Percentiles rank a stretch among this genome's conserved stretches.
Conservation (phyloP, 2,797 vertebrate genomes). For the Pithecia hirsuta region DNA sequence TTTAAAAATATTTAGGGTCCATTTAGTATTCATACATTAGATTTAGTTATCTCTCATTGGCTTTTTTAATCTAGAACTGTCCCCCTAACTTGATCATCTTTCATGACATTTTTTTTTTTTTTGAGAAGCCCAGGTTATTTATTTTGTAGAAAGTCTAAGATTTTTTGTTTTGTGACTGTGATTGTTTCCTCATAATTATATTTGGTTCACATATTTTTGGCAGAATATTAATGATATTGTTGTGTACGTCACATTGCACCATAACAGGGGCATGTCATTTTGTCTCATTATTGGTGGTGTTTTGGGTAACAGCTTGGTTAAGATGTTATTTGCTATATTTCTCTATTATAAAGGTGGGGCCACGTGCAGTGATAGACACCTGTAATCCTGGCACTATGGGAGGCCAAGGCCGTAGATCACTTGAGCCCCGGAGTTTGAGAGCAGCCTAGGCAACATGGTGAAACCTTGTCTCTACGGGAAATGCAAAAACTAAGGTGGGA, state of each 20-base stretch:
- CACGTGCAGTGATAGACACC: neutral
- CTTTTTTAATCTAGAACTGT: neutral
- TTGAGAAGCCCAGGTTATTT: neutral
- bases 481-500: neutral
- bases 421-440: neutral
- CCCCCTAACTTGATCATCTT: neutral
- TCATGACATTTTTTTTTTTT: neutral
- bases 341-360: neutral
- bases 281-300: neutral
- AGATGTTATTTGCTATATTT: neutral
- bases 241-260: neutral
- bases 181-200: constrained; percentile 9
- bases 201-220: neutral
- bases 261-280: neutral
- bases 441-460: neutral
- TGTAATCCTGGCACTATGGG: neutral
- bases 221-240: neutral
- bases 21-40: neutral
- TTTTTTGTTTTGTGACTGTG: neutral
- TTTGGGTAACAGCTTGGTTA: neutral
- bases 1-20: neutral
- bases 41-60: neutral
- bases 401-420: neutral
- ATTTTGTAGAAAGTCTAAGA: neutral
- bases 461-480: neutral